Base-by-base conservation (phyloP, 1,140 invertebrate genomes). In the Drosophila mayri region DNA sequence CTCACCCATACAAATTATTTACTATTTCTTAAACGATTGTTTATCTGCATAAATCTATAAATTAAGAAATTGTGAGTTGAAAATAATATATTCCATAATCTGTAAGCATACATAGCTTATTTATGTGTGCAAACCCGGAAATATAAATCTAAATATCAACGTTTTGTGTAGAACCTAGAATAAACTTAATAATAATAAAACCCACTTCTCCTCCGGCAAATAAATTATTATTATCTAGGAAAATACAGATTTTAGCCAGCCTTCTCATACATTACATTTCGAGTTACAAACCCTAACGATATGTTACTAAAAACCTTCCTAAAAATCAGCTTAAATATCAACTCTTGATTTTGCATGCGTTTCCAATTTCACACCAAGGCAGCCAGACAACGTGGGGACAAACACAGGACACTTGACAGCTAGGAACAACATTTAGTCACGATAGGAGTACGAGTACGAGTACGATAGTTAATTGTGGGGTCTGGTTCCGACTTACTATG, bases 401-500 rank as follows among this genome's bases (percentile, higher is more conserved):
- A 20, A 49, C 58, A 81, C 68, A 81, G 30, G 47, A 79, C 75
- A 78, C 35, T 55, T 22, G 52, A 55, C 52, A 55, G 52, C 52
- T 11, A 72, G 46, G 60, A 70, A 90, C 84, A 90, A 85, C 74
- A 88, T 35, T 70, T 58, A 83, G 64, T 47, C 72, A 79, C 77
- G 54, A 85, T 76, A 72, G 62, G 54, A 64, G 59, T 62, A 68
- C 78, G 63, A 80, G 76, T 67, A 80, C 58, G 54, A 58, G 54
- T 58, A 68, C 78, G 63, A 79, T 80, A 79, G 52, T 71, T 79
- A 75, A 41, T 75, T 61, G 28, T 46, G 73, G 62, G 76, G 54
- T 74, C 61, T 62, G 57, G 58, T 49, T 64, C 85, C 83, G 70
- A 88, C 85, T 88, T 88, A 88, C 85, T 88, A 88, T 88, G 81